Conservation (phyloP, 2,888 invertebrate species). For the Halocaridina rubra region DNA sequence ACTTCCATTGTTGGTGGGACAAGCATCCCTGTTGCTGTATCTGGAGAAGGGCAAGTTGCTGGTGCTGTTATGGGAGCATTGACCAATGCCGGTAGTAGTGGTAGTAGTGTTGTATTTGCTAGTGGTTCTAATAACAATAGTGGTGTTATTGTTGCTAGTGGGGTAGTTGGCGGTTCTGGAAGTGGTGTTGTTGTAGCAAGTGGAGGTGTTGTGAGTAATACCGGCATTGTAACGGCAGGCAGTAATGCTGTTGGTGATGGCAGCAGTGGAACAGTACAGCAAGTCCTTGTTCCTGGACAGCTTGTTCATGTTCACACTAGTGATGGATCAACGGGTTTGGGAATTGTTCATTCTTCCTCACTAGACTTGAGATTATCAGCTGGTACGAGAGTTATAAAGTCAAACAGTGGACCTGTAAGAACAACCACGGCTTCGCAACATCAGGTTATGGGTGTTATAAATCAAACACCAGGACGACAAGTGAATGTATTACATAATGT, state of each 20-base stretch:
- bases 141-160: constrained; percentile 51
- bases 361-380: constrained; percentile 61
- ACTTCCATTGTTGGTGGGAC: constrained; percentile 35
- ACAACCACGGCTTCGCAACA: constrained; percentile 34
- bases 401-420: constrained; percentile 44
- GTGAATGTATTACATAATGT: constrained; percentile 63
- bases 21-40: constrained; percentile 25
- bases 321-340: constrained; percentile 61
- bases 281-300: constrained; percentile 59
- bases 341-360: constrained; percentile 60
- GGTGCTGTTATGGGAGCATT: constrained; percentile 42
- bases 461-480: constrained; percentile 44
- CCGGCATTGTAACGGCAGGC: constrained; percentile 41
- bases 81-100: constrained; percentile 31
- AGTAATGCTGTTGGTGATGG: constrained; percentile 28
- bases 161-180: constrained; percentile 30
- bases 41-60: constrained; percentile 45
- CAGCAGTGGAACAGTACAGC: constrained; percentile 47
- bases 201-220: constrained; percentile 39
- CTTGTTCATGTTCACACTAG: constrained; percentile 62
- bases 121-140: constrained; percentile 37
- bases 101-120: constrained; percentile 37
- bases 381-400: constrained; percentile 63
- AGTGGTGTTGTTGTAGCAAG: constrained; percentile 42
- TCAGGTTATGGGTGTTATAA: constrained; percentile 45